Percentiles rank a stretch among this genome's conserved stretches.
Conservation (phyloP, 1,140 invertebrate genomes). For the Brachionus angularis region DNA sequence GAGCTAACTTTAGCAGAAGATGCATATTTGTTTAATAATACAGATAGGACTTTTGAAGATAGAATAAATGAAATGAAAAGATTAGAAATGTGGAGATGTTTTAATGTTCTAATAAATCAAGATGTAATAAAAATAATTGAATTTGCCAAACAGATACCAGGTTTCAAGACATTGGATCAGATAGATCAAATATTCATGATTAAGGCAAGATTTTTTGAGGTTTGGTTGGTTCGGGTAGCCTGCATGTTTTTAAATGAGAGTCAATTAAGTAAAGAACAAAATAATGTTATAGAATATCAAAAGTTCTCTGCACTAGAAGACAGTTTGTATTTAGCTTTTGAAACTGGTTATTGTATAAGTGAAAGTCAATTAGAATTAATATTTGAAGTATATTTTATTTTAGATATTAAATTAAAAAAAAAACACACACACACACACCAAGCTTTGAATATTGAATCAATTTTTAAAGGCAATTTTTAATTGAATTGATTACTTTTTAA, state of each 20-base stretch:
- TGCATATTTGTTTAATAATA: not conserved
- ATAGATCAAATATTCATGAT: slow-evolving; percentile 28
- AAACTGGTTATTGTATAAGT: slow-evolving; percentile 1
- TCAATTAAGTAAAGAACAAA: slow-evolving; percentile 2
- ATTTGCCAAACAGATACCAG: slow-evolving; percentile 34
- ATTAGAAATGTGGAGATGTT: slow-evolving; percentile 12
- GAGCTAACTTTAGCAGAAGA: too few relatives aligned
- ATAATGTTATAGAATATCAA: too few relatives aligned
- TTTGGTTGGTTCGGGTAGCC: slow-evolving; percentile 4
- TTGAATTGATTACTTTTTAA: too few relatives aligned
- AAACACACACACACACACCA: too few relatives aligned
- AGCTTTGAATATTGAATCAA: too few relatives aligned
- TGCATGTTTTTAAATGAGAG: slow-evolving; percentile 3
- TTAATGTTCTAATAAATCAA: slow-evolving; percentile 10
- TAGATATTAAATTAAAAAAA: not conserved
- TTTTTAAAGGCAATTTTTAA: too few relatives aligned
- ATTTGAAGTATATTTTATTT: slow-evolving; percentile 3
- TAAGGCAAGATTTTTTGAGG: not conserved
- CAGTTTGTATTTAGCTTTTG: slow-evolving; percentile 5
- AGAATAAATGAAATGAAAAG: not conserved
- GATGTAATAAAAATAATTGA: slow-evolving; percentile 19
- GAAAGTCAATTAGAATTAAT: not conserved
- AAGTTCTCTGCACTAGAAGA: too few relatives aligned
- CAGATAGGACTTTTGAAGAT: not conserved
- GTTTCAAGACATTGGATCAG: not conserved